Evolutionary conservation across 2,113 vertebrate species (phyloP), one percentile per base, ranked within the genome.

Genomic region (Rutilus rutilus): DNA sequence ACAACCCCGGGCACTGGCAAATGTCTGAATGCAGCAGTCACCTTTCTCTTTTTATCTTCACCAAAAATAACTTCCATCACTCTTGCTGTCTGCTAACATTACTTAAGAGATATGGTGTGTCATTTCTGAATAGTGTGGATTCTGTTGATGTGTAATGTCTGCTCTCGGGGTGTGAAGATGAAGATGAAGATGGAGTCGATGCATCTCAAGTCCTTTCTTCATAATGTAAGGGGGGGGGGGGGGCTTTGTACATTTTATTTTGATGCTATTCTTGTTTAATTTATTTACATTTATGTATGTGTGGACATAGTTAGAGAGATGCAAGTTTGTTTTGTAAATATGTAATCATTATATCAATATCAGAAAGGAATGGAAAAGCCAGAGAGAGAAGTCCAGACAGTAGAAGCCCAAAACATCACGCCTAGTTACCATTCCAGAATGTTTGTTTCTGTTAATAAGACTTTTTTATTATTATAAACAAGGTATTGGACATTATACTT

Each of bases 101-200:
- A 88, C 87, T 67, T 15, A 67, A 78, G 74, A 86, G 39, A 27
- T 83, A 75, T 25, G 52, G 59, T 80, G 23, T 27, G 60, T 67
- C 83, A 82, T 82, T 86, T 86, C 90, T 30, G 78, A 87, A 87
- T 78, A n/a, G 90, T 84, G 80, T 92, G 87, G 88, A 87, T 92
- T 79, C 88, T 86, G 94, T 95, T 94, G 94, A 92, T 94, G 93
- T 93, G 92, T 87, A 47, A 57, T 67, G 54, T 78, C 84, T 91
- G 90, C 92, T 93, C 92, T 92, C 52, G 73, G 54, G 84, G 83
- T 87, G 87, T 30, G 39, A 75, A 87, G 87, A 82, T 86, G 76
- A 50, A 87, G 71, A 89, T 33, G 39, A 71, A 87, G 88, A 82
- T 86, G 76, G 54, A 87, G 71, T 52, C 88, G 91, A 89, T 85